phyloP scores from a whole-genome alignment of 2,113 vertebrate genomes.

The Oplegnathus fasciatus region DNA sequence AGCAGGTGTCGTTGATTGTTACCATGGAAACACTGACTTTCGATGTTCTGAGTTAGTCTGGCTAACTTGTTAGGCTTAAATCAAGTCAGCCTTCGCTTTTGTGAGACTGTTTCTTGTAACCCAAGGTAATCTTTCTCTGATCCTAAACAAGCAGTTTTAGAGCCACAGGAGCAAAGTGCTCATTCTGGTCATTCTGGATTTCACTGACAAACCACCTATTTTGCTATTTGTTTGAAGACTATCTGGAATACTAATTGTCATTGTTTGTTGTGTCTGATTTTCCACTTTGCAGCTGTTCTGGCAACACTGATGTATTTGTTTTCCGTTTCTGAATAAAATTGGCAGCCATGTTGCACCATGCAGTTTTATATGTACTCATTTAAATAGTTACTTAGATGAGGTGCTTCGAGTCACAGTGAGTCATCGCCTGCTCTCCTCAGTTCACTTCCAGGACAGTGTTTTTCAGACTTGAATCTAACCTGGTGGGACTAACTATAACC shows the following conservation, averaged over 20 bases:
- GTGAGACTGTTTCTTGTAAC: background rate
- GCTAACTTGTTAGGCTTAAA: too few relatives aligned
- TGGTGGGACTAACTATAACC: background rate
- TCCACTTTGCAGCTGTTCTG: background rate
- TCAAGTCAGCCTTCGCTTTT: background rate
- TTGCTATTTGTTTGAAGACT: background rate
- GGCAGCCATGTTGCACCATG: background rate
- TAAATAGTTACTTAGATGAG: background rate
- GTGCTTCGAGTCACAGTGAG: background rate
- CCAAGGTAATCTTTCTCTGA: background rate
- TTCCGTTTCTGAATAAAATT: background rate
- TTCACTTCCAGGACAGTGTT: background rate
- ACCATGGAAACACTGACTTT: slow-evolving; percentile 14
- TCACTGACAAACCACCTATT: background rate
- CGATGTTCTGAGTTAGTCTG: background rate
- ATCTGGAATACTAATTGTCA: too few relatives aligned
- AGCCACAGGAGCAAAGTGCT: background rate
- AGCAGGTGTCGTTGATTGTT: slow-evolving; percentile 6
- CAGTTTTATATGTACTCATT: background rate
- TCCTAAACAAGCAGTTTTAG: too few relatives aligned
- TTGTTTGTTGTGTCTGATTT: background rate
- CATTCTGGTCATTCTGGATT: background rate
- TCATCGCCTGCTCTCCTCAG: background rate
- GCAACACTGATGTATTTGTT: background rate
- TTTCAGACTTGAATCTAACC: background rate